A percentile compares a stretch with the other conserved stretches of the same genome.
Conservation (phyloP, 2,113 vertebrate species). For the Alces alces region DNA sequence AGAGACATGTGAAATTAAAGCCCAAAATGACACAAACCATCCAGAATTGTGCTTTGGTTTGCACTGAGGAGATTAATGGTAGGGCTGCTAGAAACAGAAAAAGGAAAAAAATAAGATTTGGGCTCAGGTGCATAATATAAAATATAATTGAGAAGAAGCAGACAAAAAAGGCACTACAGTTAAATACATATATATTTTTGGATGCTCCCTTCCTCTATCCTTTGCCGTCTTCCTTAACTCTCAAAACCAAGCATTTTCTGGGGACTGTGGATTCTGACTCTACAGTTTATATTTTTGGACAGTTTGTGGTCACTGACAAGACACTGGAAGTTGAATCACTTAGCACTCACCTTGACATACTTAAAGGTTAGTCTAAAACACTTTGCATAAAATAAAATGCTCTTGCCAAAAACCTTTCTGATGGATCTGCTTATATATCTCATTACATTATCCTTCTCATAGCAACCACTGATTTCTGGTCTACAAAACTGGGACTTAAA, state of each 20-base stretch:
- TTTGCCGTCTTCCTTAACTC: not conserved
- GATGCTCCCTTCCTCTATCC: not conserved
- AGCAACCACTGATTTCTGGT: not conserved
- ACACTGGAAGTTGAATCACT: not conserved
- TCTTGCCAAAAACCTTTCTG: conserved; percentile 2
- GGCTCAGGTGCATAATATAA: not conserved
- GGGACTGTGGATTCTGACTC: not conserved
- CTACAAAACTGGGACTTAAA: not conserved
- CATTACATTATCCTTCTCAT: not conserved
- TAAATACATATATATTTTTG: not conserved
- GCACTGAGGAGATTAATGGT: not conserved
- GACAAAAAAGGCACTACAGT: not conserved
- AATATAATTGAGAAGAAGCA: not conserved
- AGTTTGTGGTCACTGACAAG: not conserved
- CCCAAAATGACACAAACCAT: not conserved
- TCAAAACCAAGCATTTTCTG: not conserved
- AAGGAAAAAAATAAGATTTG: not conserved
- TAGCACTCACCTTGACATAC: not conserved
- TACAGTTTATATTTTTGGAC: not conserved
- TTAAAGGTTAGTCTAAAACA: conserved; percentile 30
- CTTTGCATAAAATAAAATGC: conserved; percentile 16
- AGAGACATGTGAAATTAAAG: conserved; percentile 8
- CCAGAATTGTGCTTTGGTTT: not conserved
- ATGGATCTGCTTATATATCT: not conserved
- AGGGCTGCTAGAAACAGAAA: not conserved